These are phyloP conservation scores for Bombyx huttoni DNA, from an alignment of 2,888 invertebrate species.

Conservation along the genomic window DNA sequence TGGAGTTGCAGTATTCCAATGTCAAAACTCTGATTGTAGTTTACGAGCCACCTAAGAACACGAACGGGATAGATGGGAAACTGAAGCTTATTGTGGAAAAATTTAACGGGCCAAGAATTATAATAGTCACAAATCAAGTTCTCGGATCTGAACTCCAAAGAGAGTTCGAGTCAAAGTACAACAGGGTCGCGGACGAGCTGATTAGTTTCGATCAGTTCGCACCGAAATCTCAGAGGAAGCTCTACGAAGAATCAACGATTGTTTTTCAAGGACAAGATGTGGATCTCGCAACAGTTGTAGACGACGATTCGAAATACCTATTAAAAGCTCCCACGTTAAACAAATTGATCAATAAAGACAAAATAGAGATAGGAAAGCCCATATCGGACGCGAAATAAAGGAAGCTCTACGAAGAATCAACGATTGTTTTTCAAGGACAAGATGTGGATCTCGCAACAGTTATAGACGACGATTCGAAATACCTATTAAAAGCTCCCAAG, in stretches of 20 bases:
- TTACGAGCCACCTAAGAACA: conserved; percentile 13
- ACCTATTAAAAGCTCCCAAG: conserved; percentile 15
- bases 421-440: conserved; percentile 20
- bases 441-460: conserved; percentile 13
- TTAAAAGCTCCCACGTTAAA: conserved; percentile 16
- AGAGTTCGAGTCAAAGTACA: conserved; percentile 6
- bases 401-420: conserved; percentile 10
- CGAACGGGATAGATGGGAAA: conserved; percentile 8
- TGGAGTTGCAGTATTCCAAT: conserved; percentile 17
- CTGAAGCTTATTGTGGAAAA: conserved; percentile 14
- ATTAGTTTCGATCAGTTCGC: conserved; percentile 14
- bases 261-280: conserved; percentile 21
- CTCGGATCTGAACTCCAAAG: conserved; percentile 10
- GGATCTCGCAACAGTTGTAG: conserved; percentile 13
- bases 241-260: conserved; percentile 14
- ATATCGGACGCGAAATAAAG: conserved; percentile 16
- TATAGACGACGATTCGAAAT: conserved; percentile 13
- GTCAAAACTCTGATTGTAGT: conserved; percentile 16
- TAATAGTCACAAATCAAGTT: conserved; percentile 15
- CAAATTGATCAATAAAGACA: conserved; percentile 17
- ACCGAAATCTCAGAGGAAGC: conserved; percentile 12
- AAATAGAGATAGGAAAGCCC: conserved; percentile 20
- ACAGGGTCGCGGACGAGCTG: conserved; percentile 11
- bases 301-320: conserved; percentile 12
- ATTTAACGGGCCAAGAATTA: conserved; percentile 13